phyloP scores from a whole-genome alignment of 2,888 invertebrate species.

The Orchesella flavescens region DNA sequence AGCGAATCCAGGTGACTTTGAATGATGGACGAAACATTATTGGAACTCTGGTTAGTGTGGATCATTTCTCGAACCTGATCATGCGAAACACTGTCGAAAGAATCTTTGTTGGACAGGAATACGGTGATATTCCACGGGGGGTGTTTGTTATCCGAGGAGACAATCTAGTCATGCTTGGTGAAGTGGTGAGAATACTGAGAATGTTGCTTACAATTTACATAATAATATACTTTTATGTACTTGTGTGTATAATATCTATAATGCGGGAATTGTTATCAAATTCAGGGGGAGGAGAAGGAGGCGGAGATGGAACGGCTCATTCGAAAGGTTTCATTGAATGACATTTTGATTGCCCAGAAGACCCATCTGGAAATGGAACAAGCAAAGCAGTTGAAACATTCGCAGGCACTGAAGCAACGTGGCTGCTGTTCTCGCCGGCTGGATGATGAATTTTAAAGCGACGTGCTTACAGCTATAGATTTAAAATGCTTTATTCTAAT shows the following conservation, averaged over 20 bases:
- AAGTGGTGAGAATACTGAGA: constrained; percentile 86
- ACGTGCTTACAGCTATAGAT: neutral
- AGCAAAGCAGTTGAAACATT: constrained; percentile 4
- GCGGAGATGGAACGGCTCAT: constrained; percentile 11
- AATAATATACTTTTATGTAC: neutral
- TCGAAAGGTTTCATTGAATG: constrained; percentile 12
- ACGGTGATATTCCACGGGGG: constrained; percentile 96
- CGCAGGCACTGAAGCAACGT: constrained; percentile 32
- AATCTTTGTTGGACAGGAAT: constrained; percentile 96
- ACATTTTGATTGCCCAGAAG: constrained; percentile 28
- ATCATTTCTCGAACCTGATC: constrained; percentile 98
- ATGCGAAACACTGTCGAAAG: constrained; percentile 95
- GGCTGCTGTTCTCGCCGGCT: constrained; percentile 9
- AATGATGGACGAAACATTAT: constrained; percentile 97
- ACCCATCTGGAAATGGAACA: neutral
- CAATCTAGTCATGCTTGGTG: constrained; percentile 96
- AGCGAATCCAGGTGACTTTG: constrained; percentile 90
- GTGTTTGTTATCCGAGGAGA: constrained; percentile 98
- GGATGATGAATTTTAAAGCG: constrained; percentile 22
- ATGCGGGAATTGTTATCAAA: neutral
- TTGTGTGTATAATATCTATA: neutral
- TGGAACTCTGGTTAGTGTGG: constrained; percentile 94
- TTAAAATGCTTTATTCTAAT: neutral
- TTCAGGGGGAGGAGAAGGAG: constrained; percentile 20
- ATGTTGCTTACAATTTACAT: neutral